Evolutionary conservation across 2,888 invertebrate species (phyloP).

Genomic region (Brenthis ino): DNA sequence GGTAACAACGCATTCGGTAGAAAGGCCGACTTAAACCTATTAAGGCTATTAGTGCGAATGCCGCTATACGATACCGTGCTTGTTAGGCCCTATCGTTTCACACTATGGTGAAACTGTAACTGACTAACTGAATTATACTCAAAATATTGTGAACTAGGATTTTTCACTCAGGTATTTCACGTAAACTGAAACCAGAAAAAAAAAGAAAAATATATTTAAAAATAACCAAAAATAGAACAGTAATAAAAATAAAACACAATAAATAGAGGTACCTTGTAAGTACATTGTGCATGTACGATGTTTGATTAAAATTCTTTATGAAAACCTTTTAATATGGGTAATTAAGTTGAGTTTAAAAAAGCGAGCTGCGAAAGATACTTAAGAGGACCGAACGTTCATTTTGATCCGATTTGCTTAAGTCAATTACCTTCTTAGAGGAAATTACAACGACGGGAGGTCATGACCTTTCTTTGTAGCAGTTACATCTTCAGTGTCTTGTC

Average conservation of each 20-base stretch:
- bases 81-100: slow-evolving; percentile 22
- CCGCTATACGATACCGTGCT: slow-evolving; percentile 24
- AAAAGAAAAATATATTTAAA: too few relatives aligned
- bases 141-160: not conserved
- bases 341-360: slow-evolving; percentile 10
- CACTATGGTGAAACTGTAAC: slow-evolving; percentile 8
- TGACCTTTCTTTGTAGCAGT: slow-evolving; percentile 17
- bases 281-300: too few relatives aligned
- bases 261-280: too few relatives aligned
- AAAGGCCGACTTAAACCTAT: slow-evolving; percentile 19
- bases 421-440: slow-evolving; percentile 24
- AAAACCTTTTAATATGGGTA: not conserved
- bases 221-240: too few relatives aligned
- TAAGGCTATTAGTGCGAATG: slow-evolving; percentile 29
- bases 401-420: slow-evolving; percentile 29
- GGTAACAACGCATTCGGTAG: slow-evolving; percentile 10
- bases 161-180: not conserved
- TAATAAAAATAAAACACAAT: too few relatives aligned
- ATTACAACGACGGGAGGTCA: slow-evolving; percentile 20
- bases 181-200: too few relatives aligned
- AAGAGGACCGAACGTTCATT: slow-evolving; percentile 13
- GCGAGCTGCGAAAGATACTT: not conserved
- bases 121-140: slow-evolving; percentile 11
- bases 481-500: slow-evolving; percentile 5
- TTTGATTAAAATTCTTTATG: not conserved